Base-by-base conservation (phyloP, 2,888 invertebrate genomes). In the Tenthredo notha region DNA sequence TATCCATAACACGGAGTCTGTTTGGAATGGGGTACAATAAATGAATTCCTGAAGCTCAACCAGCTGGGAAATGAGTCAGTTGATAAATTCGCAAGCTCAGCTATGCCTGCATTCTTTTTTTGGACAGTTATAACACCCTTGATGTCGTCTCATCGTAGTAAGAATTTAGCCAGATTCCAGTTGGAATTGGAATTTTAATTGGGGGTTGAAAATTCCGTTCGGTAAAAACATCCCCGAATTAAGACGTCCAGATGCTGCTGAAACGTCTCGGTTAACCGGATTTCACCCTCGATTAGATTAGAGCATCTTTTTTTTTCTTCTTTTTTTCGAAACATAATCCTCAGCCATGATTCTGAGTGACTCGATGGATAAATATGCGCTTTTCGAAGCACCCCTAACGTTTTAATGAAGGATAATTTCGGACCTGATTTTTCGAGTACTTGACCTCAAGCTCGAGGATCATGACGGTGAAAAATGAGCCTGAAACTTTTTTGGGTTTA, bases 41-140 rank as follows among this genome's bases (percentile, higher is more conserved):
- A 61, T 61, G 80, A 77, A 77, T 77, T 77, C 77, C 77, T 77
- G n/a, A 54, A 77, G 77, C 77, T 50, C 77, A 77, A 77, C 77
- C 77, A 54, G 77, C 77, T 33, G 77, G 77, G 77, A 77, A 77
- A 77, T 77, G 77, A 77, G 77, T 29, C 77, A 77, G 77, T 50
- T 77, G 77, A 33, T 21, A 7, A 74, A 74, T 25, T 21, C 72
- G 72, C 21, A 2, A 72, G 33, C 21, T 37, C 72, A 72, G 40
- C 37, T 43, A n/a, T 37, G n/a, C 72, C 40, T n/a, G 72, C 40
- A 72, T 72, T 43, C 43, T 72, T 37, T 72, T 37, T 43, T 43
- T 43, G 0, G 40, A 40, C 40, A 12, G 43, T 74, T 74, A 43
- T 40, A 74, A 43, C 40, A 43, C 72, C n/a, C 21, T 7, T 1